phyloP scores from a whole-genome alignment of 2,888 invertebrate genomes.

The Siphlonurus alternatus region DNA sequence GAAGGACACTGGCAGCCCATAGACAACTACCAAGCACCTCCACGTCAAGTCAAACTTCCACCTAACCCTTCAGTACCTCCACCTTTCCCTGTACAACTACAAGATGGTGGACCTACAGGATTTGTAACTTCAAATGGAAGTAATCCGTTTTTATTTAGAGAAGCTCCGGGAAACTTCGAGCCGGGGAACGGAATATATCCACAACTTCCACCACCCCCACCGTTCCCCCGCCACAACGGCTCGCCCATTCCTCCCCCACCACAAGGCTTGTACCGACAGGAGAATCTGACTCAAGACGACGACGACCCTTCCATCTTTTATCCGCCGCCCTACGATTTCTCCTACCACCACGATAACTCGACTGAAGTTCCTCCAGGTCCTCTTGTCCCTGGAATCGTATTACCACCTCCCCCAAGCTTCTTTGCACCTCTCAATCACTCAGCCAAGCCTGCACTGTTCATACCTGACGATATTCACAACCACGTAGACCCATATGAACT shows the following conservation, averaged over 20 bases:
- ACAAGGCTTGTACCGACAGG: conserved; percentile 39
- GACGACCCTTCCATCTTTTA: conserved; percentile 74
- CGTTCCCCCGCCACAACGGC: conserved; percentile 20
- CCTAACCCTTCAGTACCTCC: conserved; percentile 63
- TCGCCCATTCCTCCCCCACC: conserved; percentile 35
- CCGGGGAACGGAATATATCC: conserved; percentile 41
- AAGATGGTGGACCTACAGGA: conserved; percentile 70
- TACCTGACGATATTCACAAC: background rate
- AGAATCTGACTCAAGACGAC: conserved; percentile 57
- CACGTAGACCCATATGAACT: conserved; percentile 8
- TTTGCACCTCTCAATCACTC: conserved; percentile 51
- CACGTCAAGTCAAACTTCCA: conserved; percentile 70
- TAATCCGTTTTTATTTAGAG: conserved; percentile 37
- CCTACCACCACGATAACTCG: conserved; percentile 61
- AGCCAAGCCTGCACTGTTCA: conserved; percentile 16
- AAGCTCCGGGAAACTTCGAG: conserved; percentile 43
- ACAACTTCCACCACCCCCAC: conserved; percentile 30
- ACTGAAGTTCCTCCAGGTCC: conserved; percentile 65
- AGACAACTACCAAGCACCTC: conserved; percentile 67
- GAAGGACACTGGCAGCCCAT: conserved; percentile 54
- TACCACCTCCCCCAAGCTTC: conserved; percentile 78
- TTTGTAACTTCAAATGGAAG: conserved; percentile 58
- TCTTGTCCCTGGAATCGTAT: conserved; percentile 70
- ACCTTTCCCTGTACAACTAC: conserved; percentile 83
- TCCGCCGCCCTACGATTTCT: conserved; percentile 74